A percentile compares a stretch with the other conserved stretches of the same genome.
Conservation (phyloP, 2,113 vertebrate genomes). For the Elephas maximus region DNA sequence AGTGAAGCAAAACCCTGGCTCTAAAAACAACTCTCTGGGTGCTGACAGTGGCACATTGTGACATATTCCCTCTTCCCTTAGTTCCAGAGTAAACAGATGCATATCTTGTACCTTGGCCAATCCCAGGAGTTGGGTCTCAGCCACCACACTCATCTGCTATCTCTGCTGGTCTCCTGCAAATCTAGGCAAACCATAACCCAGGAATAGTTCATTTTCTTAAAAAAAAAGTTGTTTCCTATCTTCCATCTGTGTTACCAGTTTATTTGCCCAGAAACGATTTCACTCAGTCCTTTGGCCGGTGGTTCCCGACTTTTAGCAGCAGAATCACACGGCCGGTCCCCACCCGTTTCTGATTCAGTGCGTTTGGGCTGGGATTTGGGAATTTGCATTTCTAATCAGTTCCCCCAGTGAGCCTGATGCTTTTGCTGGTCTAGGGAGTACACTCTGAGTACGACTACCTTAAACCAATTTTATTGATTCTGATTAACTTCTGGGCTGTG, state of each 20-base stretch:
- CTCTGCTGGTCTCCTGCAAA: conserved; percentile 34
- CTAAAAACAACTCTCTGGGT: conserved; percentile 35
- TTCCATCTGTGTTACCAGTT: not conserved
- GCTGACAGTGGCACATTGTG: not conserved
- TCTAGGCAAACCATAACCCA: not conserved
- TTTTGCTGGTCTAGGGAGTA: not conserved
- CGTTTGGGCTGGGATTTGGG: not conserved
- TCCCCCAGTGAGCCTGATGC: too few species aligned
- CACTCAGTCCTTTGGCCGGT: not conserved
- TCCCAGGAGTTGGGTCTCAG: not conserved
- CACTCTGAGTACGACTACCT: not conserved
- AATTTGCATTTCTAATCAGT: not conserved
- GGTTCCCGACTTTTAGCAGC: not conserved
- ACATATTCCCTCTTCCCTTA: not conserved
- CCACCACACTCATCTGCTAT: not conserved
- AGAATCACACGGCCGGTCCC: not conserved
- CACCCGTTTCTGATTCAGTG: not conserved
- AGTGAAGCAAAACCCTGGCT: conserved; percentile 15
- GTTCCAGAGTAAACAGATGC: conserved; percentile 42
- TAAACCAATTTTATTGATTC: conserved; percentile 58
- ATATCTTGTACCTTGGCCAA: not conserved
- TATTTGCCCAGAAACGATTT: not conserved
- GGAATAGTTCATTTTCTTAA: conserved; percentile 10
- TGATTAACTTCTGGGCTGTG: conserved; percentile 57
- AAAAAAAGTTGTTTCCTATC: not conserved